These are phyloP conservation scores for Drosophila stalkeri DNA, from an alignment of 2,888 invertebrate genomes.

Conservation along the genomic window DNA sequence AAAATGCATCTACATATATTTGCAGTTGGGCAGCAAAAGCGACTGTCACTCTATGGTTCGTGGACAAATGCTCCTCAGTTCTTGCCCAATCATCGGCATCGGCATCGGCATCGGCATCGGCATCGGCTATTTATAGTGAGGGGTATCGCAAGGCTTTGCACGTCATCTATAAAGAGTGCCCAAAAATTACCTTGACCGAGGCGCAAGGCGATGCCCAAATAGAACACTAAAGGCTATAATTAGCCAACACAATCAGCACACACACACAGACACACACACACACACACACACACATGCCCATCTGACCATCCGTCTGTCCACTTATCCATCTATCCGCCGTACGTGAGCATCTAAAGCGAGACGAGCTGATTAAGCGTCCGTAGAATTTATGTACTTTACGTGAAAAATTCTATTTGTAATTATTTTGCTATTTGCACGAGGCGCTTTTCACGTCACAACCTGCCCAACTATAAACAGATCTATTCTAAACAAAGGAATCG, in stretches of 20 bases:
- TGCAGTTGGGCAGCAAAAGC: slow-evolving; percentile 25
- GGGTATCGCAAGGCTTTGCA: slow-evolving; percentile 27
- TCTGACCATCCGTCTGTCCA: slow-evolving; percentile 1
- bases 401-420: slow-evolving; percentile 70
- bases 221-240: slow-evolving; percentile 59
- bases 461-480: slow-evolving; percentile 41
- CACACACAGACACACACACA: not conserved
- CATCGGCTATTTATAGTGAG: slow-evolving; percentile 32
- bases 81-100: slow-evolving; percentile 27
- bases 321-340: slow-evolving; percentile 20
- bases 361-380: slow-evolving; percentile 68
- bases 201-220: slow-evolving; percentile 53
- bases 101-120: slow-evolving; percentile 8
- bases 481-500: slow-evolving; percentile 18
- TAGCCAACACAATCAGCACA: slow-evolving; percentile 45
- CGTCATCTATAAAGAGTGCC: slow-evolving; percentile 59
- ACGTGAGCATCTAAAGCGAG: slow-evolving; percentile 67
- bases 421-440: slow-evolving; percentile 68
- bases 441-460: slow-evolving; percentile 74
- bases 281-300: not conserved
- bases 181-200: slow-evolving; percentile 73
- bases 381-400: slow-evolving; percentile 74
- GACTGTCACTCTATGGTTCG: slow-evolving; percentile 28
- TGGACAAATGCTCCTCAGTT: slow-evolving; percentile 38
- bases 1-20: slow-evolving; percentile 21